Base-by-base conservation (phyloP, 2,797 vertebrate species). In the Anableps anableps region DNA sequence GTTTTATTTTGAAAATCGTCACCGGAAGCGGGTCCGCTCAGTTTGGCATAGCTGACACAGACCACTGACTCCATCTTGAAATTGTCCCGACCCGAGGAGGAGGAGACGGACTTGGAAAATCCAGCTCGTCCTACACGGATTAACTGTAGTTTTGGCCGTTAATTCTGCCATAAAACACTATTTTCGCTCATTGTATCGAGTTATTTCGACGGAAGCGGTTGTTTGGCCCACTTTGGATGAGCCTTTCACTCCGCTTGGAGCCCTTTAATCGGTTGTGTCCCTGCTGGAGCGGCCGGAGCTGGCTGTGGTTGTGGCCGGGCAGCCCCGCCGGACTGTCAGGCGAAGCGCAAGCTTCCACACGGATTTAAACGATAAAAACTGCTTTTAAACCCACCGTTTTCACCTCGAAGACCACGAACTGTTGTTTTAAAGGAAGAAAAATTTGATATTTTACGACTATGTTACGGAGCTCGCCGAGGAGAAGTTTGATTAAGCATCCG, bases 41-140 rank as follows among this genome's bases (percentile, higher is more conserved):
- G 10, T 5, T 29, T 0, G 11, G 3, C 14, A 0, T 2, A 0
- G 76, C 89, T 89, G 80, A 85, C 76, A 51, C 62, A 16, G 66
- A 53, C n/a, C 84, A 3, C 47, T 88, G 86, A 91, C 94, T 94
- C 94, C 94, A 95, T 95, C 91, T 95, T 95, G 93, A 94, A 94
- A 91, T 92, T 62, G 92, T 94, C 93, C 93, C 88, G 92, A 94
- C 45, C 77, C 70, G 86, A 91, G 88, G 86, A 91, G 88, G 86
- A 91, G 92, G 85, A 93, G 89, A 88, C 89, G 85, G 92, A 89
- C 77, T 85, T 76, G 43, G 86, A 81, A 79, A 85, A 87, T 85
- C 51, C 89, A 82, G 83, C 83, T 91, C 89, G 85, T 84, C 82
- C 87, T 82, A 3, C 88, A 89, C 83, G 83, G 91, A 75, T 77